Percentiles rank a stretch among this genome's conserved stretches.
Conservation (phyloP, 2,797 vertebrate species). For the Picus viridis region DNA sequence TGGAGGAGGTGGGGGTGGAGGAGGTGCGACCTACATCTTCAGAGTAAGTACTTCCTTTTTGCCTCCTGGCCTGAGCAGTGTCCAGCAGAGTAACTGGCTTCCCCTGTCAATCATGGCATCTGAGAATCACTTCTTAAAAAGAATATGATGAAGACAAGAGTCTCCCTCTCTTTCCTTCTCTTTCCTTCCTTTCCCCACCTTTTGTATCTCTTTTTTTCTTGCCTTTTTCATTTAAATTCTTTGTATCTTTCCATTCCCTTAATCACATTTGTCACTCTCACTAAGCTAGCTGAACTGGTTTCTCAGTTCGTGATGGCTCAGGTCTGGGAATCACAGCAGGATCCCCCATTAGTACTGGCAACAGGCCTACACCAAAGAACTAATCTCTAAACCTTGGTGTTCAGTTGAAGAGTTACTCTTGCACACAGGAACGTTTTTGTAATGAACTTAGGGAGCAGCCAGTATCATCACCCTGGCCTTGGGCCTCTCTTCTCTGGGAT, state of each 20-base stretch:
- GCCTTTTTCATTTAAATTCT: background rate
- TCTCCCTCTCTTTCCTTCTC: background rate
- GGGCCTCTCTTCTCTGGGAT: background rate
- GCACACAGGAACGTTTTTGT: background rate
- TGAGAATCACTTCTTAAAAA: background rate
- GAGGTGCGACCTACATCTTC: slow-evolving; percentile 90
- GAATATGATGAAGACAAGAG: background rate
- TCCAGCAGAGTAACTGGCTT: background rate
- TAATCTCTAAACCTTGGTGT: background rate
- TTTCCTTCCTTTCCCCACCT: background rate
- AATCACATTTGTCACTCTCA: background rate
- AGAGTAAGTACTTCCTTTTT: slow-evolving; percentile 74
- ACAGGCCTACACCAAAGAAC: background rate
- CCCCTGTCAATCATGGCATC: background rate
- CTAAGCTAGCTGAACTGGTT: background rate
- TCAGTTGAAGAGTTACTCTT: background rate
- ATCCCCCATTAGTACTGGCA: background rate
- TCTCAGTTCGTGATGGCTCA: background rate
- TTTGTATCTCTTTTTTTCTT: background rate
- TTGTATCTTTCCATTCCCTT: background rate
- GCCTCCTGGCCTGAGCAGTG: background rate
- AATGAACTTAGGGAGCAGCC: background rate
- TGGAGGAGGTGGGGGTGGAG: slow-evolving; percentile 91
- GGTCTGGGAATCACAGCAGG: background rate
- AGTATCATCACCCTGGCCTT: background rate